Conservation (phyloP, 2,797 vertebrate species). For the Coracias cyanogaster region DNA sequence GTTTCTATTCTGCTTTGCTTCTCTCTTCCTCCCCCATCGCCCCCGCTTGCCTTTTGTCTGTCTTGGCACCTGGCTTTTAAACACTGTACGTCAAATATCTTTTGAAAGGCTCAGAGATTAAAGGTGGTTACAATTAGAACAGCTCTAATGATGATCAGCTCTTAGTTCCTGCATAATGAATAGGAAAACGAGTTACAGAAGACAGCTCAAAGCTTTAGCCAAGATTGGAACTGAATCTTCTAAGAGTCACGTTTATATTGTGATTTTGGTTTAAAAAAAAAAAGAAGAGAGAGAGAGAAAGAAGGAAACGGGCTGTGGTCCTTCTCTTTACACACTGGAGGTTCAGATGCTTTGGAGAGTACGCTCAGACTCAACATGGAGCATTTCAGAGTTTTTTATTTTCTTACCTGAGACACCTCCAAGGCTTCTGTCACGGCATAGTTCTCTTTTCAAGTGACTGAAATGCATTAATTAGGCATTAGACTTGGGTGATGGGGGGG, state of each 20-base stretch:
- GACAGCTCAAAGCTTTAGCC: background rate
- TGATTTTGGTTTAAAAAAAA: background rate
- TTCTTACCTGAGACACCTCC: background rate
- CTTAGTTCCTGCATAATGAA: constrained; percentile 30
- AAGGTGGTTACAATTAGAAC: constrained; percentile 33
- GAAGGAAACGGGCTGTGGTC: background rate
- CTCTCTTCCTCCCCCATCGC: background rate
- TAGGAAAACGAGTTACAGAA: background rate
- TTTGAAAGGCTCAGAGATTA: constrained; percentile 37
- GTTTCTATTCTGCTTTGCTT: background rate
- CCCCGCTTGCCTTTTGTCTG: background rate
- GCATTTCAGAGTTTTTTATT: background rate
- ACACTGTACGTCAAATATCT: background rate
- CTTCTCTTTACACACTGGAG: background rate
- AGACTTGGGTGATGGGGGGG: rapidly evolving
- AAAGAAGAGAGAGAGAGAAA: too few species aligned
- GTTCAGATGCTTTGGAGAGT: background rate
- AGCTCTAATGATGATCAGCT: background rate
- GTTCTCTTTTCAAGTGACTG: background rate
- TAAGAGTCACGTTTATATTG: background rate
- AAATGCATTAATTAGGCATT: constrained; percentile 4
- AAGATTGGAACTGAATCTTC: background rate
- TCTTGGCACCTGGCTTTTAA: constrained; percentile 30
- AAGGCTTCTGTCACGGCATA: background rate
- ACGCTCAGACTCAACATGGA: background rate